Evolutionary conservation across 2,113 vertebrate genomes (phyloP), one percentile per base, ranked within the genome.

Genomic region (Chaetodon trifascialis): DNA sequence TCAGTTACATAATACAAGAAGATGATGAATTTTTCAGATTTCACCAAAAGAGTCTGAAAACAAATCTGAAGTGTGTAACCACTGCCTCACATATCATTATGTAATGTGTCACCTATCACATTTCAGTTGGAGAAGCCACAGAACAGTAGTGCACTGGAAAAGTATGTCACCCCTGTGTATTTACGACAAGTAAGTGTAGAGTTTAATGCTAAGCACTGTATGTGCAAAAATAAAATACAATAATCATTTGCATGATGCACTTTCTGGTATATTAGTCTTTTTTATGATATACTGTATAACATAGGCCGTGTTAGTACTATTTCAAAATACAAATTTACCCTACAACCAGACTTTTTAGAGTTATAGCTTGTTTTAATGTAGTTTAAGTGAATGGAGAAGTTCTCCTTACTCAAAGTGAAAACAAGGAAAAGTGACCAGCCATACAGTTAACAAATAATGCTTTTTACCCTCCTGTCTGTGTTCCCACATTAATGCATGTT

Each of bases 81-180:
- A 19, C 7, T 52, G 46, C 44, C 34, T 66, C 42, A 8, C 14
- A 62, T 36, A 23, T n/a, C 25, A 59, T 86, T 83, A 11, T 63
- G 55, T 72, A 81, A 64, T 64, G 21, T 56, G 11, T 54, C 56
- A 58, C 46, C 21, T 36, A 30, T 74, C 34, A 54, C 19, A 40
- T 72, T 73, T 69, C 23, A 51, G 7, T 59, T 17, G 68, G 23
- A 40, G 30, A 17, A 34, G 62, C 11, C 46, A 21, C 55, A 47
- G 11, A 62, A 55, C 23, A 34, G 51, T 8, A 42, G n/a, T 42
- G 44, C 55, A 42, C 9, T 49, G 1, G 16, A 42, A 40, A 52
- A 14, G 16, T 46, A 23, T 21, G 38, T 6, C 30, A 17, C 19
- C 9, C 11, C 4, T 70, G 49, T 30, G 0, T 23, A 1, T 68